Percentiles rank a stretch among this genome's conserved stretches.
Evolutionary conservation across 2,113 vertebrate species (phyloP).

Genomic region (Podilymbus podiceps): DNA sequence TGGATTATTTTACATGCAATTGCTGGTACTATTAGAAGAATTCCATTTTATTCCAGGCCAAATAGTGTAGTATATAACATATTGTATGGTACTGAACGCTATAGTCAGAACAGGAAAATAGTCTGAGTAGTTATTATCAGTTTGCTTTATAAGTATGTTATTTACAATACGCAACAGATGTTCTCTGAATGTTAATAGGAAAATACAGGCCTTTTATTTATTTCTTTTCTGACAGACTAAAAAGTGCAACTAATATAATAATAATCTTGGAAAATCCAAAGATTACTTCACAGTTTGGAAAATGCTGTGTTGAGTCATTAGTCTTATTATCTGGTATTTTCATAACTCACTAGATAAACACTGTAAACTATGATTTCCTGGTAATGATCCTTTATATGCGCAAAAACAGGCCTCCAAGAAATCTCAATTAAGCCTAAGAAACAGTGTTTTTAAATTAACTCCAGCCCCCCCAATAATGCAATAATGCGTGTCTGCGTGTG

Average conservation of each 20-base stretch:
- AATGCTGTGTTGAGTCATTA: conserved; percentile 77
- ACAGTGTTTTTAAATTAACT: conserved; percentile 52
- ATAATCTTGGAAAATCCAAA: conserved; percentile 76
- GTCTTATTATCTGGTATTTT: conserved; percentile 79
- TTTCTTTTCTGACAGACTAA: conserved; percentile 75
- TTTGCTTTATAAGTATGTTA: conserved; percentile 80
- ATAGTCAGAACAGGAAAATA: conserved; percentile 63
- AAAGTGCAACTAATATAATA: conserved; percentile 80
- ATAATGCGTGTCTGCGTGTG: fast-evolving
- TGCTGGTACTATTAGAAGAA: neutral
- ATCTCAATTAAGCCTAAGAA: conserved; percentile 64
- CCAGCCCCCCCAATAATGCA: neutral
- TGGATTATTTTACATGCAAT: neutral
- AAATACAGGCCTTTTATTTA: conserved; percentile 79
- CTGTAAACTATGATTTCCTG: conserved; percentile 66
- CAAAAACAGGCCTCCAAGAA: conserved; percentile 69
- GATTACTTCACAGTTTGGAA: conserved; percentile 80
- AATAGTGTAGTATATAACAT: neutral
- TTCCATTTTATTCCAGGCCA: neutral
- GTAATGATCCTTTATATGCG: conserved; percentile 69
- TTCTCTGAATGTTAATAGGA: conserved; percentile 77
- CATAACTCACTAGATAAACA: conserved; percentile 78
- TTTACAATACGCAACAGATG: conserved; percentile 83
- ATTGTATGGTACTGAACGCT: conserved; percentile 22
- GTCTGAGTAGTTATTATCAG: conserved; percentile 70